Percentiles rank a stretch among this genome's conserved stretches.
These are phyloP conservation scores for Meteorus sp. DNA, from an alignment of 1,140 invertebrate genomes.

Conservation along the genomic window DNA sequence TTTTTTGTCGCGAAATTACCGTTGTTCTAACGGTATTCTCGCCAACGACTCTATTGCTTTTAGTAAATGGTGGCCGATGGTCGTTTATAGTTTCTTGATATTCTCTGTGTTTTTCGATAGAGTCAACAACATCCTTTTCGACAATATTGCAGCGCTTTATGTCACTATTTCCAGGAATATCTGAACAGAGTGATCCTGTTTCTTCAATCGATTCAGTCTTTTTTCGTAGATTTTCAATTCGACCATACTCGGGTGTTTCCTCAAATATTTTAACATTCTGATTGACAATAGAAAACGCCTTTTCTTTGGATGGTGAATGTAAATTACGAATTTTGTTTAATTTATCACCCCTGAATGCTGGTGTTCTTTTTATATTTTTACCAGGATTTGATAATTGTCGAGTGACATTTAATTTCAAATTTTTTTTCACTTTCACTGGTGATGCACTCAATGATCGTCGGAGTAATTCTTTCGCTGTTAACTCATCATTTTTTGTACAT, in stretches of 20 bases:
- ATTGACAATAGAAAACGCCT: conserved; percentile 26
- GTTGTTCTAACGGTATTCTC: conserved; percentile 37
- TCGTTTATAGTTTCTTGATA: not conserved
- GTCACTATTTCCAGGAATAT: conserved; percentile 49
- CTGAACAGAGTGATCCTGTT: conserved; percentile 46
- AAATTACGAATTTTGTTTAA: conserved; percentile 40
- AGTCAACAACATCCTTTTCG: conserved; percentile 21
- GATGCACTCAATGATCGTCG: conserved; percentile 28
- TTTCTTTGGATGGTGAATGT: conserved; percentile 39
- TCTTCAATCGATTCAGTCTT: conserved; percentile 38
- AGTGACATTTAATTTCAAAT: conserved; percentile 37
- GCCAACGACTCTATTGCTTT: conserved; percentile 40
- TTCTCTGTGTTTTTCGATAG: not conserved
- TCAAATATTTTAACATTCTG: conserved; percentile 34
- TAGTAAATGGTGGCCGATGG: not conserved
- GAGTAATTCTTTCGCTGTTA: conserved; percentile 25
- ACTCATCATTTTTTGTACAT: not conserved
- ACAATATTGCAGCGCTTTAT: no score
- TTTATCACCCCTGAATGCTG: conserved; percentile 64
- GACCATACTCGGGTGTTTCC: conserved; percentile 44
- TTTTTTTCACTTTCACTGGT: conserved; percentile 29
- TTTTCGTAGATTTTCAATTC: conserved; percentile 54
- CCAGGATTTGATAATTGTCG: conserved; percentile 63
- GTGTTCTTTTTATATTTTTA: conserved; percentile 63
- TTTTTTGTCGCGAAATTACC: conserved; percentile 32